These are phyloP conservation scores for Drosophila kurseongensis DNA, from an alignment of 1,140 invertebrate genomes.

Conservation along the genomic window DNA sequence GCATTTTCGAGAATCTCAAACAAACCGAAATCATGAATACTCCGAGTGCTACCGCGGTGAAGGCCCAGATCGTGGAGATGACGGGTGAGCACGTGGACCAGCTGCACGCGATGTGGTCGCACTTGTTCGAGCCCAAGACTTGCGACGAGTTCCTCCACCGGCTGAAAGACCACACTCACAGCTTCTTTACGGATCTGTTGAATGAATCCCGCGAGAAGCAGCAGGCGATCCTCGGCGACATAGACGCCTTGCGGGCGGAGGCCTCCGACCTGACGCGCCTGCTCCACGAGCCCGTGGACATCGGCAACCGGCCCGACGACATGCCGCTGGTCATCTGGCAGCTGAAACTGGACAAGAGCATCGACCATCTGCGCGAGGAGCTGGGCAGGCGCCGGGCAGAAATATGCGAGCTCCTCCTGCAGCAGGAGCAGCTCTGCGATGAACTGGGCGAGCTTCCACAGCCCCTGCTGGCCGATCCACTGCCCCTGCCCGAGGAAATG, in stretches of 20 bases:
- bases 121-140: conserved; percentile 58
- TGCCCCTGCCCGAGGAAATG: conserved; percentile 56
- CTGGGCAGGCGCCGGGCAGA: conserved; percentile 46
- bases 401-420: conserved; percentile 62
- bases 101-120: conserved; percentile 55
- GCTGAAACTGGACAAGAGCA: conserved; percentile 57
- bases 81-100: conserved; percentile 53
- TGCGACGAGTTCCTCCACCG: conserved; percentile 53
- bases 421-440: conserved; percentile 67
- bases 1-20: not conserved
- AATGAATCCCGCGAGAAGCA: conserved; percentile 59
- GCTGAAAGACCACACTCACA: conserved; percentile 51
- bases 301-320: conserved; percentile 37
- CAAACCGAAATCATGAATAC: conserved; percentile 1
- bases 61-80: conserved; percentile 42
- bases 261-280: conserved; percentile 51
- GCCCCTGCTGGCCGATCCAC: conserved; percentile 59
- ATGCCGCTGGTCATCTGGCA: conserved; percentile 53
- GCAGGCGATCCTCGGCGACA: conserved; percentile 41
- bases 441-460: conserved; percentile 59
- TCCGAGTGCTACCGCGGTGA: conserved; percentile 4
- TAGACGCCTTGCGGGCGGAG: conserved; percentile 39
- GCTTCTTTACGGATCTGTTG: conserved; percentile 55
- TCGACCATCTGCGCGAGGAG: conserved; percentile 55
- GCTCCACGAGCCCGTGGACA: conserved; percentile 42